A percentile compares a stretch with the other conserved stretches of the same genome.
phyloP scores from a whole-genome alignment of 2,888 invertebrate genomes.

The Brachypterus glaber region DNA sequence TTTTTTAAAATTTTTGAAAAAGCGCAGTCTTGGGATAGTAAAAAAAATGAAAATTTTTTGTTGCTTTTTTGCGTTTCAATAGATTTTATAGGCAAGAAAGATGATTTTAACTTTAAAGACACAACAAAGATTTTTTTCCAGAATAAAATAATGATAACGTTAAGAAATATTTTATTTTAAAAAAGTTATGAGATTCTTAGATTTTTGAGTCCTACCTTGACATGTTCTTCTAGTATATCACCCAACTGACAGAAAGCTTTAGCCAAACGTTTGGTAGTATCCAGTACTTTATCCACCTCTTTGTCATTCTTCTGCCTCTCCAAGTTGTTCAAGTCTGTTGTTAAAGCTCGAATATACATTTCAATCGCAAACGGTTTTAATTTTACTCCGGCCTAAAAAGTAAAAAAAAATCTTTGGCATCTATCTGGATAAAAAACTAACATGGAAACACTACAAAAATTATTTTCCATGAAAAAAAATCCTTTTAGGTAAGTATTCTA shows the following conservation, averaged over 20 bases:
- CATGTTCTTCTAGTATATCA: conserved; percentile 48
- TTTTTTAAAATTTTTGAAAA: too few relatives aligned
- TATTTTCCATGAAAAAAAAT: conserved; percentile 7
- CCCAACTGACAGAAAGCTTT: conserved; percentile 57
- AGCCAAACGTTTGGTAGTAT: conserved; percentile 50
- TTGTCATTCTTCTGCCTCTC: conserved; percentile 54
- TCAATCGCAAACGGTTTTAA: conserved; percentile 60
- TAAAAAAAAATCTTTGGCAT: conserved; percentile 14
- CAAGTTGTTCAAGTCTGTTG: conserved; percentile 66
- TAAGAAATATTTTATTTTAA: too few relatives aligned
- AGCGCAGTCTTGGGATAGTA: too few relatives aligned
- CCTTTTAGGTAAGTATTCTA: not conserved
- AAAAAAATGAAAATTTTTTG: too few relatives aligned
- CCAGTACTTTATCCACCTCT: conserved; percentile 44
- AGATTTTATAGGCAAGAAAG: too few relatives aligned
- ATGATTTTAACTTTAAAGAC: too few relatives aligned
- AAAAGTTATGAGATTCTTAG: too few relatives aligned
- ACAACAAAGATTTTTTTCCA: too few relatives aligned
- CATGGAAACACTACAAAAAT: conserved; percentile 13
- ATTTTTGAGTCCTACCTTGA: too few relatives aligned
- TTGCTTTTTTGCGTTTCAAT: too few relatives aligned
- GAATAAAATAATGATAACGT: too few relatives aligned
- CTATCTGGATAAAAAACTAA: conserved; percentile 11
- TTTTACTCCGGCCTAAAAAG: conserved; percentile 29
- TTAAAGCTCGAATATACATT: conserved; percentile 63